phyloP scores from a whole-genome alignment of 2,113 vertebrate genomes.

The Gasterosteus nipponicus region DNA sequence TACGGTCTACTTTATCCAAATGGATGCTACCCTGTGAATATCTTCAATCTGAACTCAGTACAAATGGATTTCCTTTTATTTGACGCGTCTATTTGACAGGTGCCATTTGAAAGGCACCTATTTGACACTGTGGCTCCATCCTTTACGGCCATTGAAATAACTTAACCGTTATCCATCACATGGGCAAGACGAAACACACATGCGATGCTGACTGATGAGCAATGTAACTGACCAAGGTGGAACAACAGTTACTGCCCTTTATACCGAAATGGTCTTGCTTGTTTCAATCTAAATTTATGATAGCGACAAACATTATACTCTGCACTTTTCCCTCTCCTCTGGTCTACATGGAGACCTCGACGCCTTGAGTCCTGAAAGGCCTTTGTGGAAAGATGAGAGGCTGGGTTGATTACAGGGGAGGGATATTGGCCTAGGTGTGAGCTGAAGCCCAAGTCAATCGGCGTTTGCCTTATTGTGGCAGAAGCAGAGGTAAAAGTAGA shows the following conservation, averaged over 20 bases:
- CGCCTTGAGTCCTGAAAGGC: conserved; percentile 5
- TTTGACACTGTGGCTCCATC: neutral
- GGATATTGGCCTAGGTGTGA: conserved; percentile 26
- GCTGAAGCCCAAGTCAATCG: conserved; percentile 41
- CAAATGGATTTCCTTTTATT: neutral
- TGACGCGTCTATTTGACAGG: neutral
- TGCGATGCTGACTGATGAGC: neutral
- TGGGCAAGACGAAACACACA: neutral
- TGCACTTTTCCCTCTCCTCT: neutral
- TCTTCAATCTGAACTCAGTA: neutral
- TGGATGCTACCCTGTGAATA: neutral
- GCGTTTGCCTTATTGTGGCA: conserved; percentile 39
- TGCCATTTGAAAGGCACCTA: neutral
- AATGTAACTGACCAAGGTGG: neutral
- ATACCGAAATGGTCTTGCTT: conserved; percentile 2
- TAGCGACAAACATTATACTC: neutral
- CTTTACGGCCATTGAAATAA: neutral
- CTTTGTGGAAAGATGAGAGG: conserved; percentile 32
- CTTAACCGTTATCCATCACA: neutral
- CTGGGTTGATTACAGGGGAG: conserved; percentile 41
- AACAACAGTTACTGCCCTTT: neutral
- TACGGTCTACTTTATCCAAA: neutral
- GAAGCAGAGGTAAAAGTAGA: conserved; percentile 20
- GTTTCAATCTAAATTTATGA: neutral
- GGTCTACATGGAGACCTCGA: conserved; percentile 2